These are phyloP conservation scores for Lineus longissimus DNA, from an alignment of 1,140 invertebrate species.

Conservation along the genomic window DNA sequence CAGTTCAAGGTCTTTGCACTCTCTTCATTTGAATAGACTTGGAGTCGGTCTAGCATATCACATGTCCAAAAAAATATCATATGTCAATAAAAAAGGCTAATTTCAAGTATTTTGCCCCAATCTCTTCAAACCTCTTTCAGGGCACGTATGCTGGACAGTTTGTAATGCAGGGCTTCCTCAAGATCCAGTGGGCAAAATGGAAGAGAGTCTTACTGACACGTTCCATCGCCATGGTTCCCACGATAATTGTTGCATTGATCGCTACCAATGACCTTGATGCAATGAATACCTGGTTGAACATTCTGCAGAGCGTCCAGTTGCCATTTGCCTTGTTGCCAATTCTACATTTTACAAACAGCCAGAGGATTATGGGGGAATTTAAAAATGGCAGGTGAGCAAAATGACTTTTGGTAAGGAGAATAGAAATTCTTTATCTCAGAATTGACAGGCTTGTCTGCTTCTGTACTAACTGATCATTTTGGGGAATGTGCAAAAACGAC, in stretches of 20 bases:
- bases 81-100: too few species aligned
- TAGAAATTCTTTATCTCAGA: too few species aligned
- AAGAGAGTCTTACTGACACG: constrained; percentile 81
- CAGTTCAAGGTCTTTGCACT: too few species aligned
- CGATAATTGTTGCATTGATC: constrained; percentile 72
- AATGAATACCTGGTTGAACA: constrained; percentile 85
- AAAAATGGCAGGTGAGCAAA: constrained; percentile 44
- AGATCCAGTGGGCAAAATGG: constrained; percentile 83
- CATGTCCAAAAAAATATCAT: too few species aligned
- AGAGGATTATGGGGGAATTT: constrained; percentile 67
- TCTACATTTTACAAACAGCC: constrained; percentile 79
- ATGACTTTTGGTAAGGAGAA: too few species aligned
- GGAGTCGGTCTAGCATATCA: too few species aligned
- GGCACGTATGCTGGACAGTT: constrained; percentile 45
- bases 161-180: constrained; percentile 74
- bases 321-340: constrained; percentile 72
- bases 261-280: constrained; percentile 70
- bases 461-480: too few species aligned
- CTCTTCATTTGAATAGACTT: too few species aligned
- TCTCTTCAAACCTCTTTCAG: too few species aligned
- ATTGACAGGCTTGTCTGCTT: too few species aligned
- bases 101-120: too few species aligned
- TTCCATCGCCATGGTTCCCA: constrained; percentile 82
- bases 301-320: constrained; percentile 76
- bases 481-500: too few species aligned